A percentile compares a stretch with the other conserved stretches of the same genome.
phyloP scores from a whole-genome alignment of 1,140 invertebrate species.

The Gonioctena quinquepunctata region DNA sequence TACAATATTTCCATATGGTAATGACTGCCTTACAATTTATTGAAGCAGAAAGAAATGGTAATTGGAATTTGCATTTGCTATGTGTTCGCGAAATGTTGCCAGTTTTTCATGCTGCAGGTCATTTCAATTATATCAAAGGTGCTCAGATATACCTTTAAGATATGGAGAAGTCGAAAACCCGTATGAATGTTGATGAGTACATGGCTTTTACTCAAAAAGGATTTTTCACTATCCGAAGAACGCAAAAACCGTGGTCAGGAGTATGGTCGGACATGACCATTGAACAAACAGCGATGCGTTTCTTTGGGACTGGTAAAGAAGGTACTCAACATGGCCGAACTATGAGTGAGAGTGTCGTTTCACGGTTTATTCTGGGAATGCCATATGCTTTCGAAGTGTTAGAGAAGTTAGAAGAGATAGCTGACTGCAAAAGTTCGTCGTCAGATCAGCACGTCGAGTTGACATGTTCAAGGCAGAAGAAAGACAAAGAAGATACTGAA shows the following conservation, averaged over 20 bases:
- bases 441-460: slow-evolving; percentile 44
- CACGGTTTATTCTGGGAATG: slow-evolving; percentile 9
- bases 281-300: slow-evolving; percentile 45
- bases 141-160: slow-evolving; percentile 44
- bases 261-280: slow-evolving; percentile 52
- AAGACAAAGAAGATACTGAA: slow-evolving; percentile 35
- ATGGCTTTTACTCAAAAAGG: slow-evolving; percentile 40
- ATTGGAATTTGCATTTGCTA: slow-evolving; percentile 32
- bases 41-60: not conserved
- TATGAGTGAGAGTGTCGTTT: slow-evolving; percentile 23
- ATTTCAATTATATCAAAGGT: slow-evolving; percentile 37
- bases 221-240: slow-evolving; percentile 21
- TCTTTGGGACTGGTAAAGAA: slow-evolving; percentile 35
- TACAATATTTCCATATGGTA: not conserved
- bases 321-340: slow-evolving; percentile 32
- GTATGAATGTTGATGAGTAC: slow-evolving; percentile 43
- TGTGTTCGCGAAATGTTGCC: slow-evolving; percentile 50
- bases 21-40: not conserved
- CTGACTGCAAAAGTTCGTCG: slow-evolving; percentile 38
- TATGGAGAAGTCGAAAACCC: slow-evolving; percentile 37
- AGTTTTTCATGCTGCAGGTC: slow-evolving; percentile 50
- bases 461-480: slow-evolving; percentile 31
- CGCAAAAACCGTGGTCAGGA: slow-evolving; percentile 52
- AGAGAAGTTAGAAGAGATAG: not conserved
- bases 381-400: not conserved